Base-by-base conservation (phyloP, 2,113 vertebrate genomes). In the Echinops telfairi region DNA sequence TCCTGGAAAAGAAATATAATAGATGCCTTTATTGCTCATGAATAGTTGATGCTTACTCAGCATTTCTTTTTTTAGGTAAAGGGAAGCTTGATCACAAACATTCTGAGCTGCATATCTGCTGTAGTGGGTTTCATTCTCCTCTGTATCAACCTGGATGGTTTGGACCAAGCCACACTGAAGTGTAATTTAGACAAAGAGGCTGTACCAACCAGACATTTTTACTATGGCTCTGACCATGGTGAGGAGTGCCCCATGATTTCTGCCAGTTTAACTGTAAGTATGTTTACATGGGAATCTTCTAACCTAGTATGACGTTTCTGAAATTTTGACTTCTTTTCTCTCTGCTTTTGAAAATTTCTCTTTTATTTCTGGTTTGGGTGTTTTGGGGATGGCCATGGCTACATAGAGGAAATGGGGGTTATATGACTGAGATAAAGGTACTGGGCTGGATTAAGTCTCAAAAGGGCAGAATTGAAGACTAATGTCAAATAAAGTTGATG, bases 201-300 rank as follows among this genome's bases (percentile, higher is more conserved):
- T 6, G 10, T 0, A 0, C 3, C 62, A 66, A 19, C 14, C 1
- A 0, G 0, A 11, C 0, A 2, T 4, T 0, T 40, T 2, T 0
- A 0, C 23, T 66, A 0, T 36, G 11, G 16, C 29, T 6, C 12
- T 62, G 2, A 6, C 14, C 0, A 1, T 22, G 0, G 3, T 4
- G 0, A 6, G 0, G 25, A 68, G 22, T 96, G 93, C 57, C 0
- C 0, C 4, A 3, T 0, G 1, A 40, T 11, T 76, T 47, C 78
- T 2, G 0, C 3, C 9, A 38, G 1, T 33, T 31, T 96, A 16
- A 0, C 31, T 66, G 93, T 96, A 64, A 88, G 95, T 95, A 66
- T 79, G 43, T 82, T 53, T 22, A 43, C 12, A 71, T 8, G 3
- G 14, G n/a, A 22, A 12, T 8, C 58, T 70, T 33, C 53, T 17